phyloP scores from a whole-genome alignment of 1,140 invertebrate genomes.

The Zaprionus davidi region DNA sequence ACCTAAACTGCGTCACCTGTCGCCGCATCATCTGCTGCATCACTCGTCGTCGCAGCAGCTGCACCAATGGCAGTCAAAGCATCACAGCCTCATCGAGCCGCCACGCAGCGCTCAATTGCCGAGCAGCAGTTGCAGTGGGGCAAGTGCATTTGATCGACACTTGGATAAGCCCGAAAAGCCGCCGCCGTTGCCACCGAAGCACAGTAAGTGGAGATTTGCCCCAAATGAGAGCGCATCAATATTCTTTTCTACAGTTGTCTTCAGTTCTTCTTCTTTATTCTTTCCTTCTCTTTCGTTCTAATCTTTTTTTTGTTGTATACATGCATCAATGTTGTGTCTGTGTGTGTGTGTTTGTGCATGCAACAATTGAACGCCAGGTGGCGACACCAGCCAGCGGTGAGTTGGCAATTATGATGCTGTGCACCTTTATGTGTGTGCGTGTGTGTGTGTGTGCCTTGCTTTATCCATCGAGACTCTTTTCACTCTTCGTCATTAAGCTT shows the following conservation, averaged over 20 bases:
- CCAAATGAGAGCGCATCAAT: constrained; percentile 46
- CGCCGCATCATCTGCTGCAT: constrained; percentile 55
- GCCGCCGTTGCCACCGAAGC: constrained; percentile 95
- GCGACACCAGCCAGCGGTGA: constrained; percentile 62
- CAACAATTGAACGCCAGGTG: constrained; percentile 44
- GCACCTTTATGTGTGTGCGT: constrained; percentile 11
- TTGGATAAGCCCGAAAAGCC: constrained; percentile 88
- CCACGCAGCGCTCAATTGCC: constrained; percentile 51
- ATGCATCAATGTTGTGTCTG: constrained; percentile 32
- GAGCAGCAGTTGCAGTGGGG: constrained; percentile 52
- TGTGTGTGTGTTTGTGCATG: constrained; percentile 13
- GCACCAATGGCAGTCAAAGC: constrained; percentile 73
- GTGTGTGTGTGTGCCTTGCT: constrained; percentile 16
- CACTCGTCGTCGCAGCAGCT: constrained; percentile 49
- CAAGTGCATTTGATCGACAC: constrained; percentile 73
- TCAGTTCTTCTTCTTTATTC: constrained; percentile 35
- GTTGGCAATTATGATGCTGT: constrained; percentile 22
- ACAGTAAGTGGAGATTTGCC: constrained; percentile 90
- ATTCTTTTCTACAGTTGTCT: constrained; percentile 46
- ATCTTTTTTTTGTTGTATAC: constrained; percentile 23
- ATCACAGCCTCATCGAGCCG: constrained; percentile 77
- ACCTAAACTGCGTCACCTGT: constrained; percentile 61
- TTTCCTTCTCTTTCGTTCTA: constrained; percentile 52
- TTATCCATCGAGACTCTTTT: background rate
- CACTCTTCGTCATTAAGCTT: background rate